Base-by-base conservation (phyloP, 2,797 vertebrate genomes). In the Champsocephalus gunnari region DNA sequence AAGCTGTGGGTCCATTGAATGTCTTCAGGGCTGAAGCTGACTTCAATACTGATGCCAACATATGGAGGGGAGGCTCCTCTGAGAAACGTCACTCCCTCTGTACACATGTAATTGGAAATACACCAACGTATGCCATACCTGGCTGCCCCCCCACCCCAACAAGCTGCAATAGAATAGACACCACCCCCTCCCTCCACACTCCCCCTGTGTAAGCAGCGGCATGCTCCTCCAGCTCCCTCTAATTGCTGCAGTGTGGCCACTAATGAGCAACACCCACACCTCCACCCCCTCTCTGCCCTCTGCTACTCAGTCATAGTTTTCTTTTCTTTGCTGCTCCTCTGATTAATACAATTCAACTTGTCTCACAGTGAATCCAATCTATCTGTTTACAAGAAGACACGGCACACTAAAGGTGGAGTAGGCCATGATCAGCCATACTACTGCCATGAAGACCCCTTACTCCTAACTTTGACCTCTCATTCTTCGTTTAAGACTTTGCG, bases 171-270 rank as follows among this genome's bases (percentile, higher is more conserved):
- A 86, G 85, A 84, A 74, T 83, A 51, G 49, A 74, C 68, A 77
- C 79, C 79, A 38, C 77, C 19, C 11, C 70, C 65, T 17, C 79
- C 85, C 75, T 17, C 2, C 66, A 68, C 72, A 73, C 87, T 66
- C 77, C 95, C 94, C 93, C 93, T 91, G 90, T 93, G 91, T 94
- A 93, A 92, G 90, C 88, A 56, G 94, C 93, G 93, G 93, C 93
- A 92, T 93, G 94, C 93, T 95, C 91, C 95, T 96, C 94, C 95
- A 95, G 96, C 96, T 96, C 93, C 94, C 94, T 95, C 94, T 97
- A 96, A 98, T 97, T 96, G 96, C 94, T 92, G 92, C 95, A 94
- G 95, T 89, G 95, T 94, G 95, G 94, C 92, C 95, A 93, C 95
- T 97, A 97, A 97, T 96, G 95, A 97, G 95, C 94, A 79, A 65